Percentiles rank a stretch among this genome's conserved stretches.
phyloP scores from a whole-genome alignment of 2,113 vertebrate species.

The Rhadina sibilatrix region DNA sequence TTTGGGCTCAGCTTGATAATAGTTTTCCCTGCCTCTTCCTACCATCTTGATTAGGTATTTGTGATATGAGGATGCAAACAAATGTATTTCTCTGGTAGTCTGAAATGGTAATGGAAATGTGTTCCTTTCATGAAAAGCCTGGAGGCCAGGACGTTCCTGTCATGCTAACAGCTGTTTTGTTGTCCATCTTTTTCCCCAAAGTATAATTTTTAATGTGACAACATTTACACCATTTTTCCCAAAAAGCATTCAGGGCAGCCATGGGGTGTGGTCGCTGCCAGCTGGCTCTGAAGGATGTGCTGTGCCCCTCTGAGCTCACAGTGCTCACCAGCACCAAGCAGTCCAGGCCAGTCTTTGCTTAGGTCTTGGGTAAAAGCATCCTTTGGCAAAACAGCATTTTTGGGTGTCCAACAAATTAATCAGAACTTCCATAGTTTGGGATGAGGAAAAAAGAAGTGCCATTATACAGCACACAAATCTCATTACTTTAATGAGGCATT shows the following conservation, averaged over 20 bases:
- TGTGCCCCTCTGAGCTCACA: rapidly evolving
- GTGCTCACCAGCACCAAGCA: rapidly evolving
- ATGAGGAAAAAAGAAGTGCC: not conserved
- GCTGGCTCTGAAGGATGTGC: not conserved
- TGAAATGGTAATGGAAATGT: not conserved
- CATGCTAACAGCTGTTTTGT: not conserved
- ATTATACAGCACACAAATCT: not conserved
- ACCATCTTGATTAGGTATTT: constrained; percentile 25
- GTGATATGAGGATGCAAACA: not conserved
- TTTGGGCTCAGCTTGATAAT: constrained; percentile 24
- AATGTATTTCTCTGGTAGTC: not conserved
- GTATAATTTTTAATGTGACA: not conserved
- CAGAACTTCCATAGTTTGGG: not conserved
- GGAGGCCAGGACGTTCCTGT: not conserved
- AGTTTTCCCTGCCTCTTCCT: not conserved
- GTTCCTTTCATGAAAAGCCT: not conserved
- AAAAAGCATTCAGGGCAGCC: not conserved
- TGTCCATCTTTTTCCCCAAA: not conserved
- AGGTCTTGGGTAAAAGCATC: not conserved
- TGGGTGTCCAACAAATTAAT: not conserved
- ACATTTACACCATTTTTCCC: not conserved
- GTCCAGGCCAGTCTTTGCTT: not conserved
- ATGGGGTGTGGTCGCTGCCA: not conserved
- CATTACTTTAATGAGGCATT: constrained; percentile 21
- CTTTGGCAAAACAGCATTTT: not conserved